Evolutionary conservation across 2,797 vertebrate species (phyloP), one percentile per base, ranked within the genome.

Genomic region (Adelosebastes latens): DNA sequence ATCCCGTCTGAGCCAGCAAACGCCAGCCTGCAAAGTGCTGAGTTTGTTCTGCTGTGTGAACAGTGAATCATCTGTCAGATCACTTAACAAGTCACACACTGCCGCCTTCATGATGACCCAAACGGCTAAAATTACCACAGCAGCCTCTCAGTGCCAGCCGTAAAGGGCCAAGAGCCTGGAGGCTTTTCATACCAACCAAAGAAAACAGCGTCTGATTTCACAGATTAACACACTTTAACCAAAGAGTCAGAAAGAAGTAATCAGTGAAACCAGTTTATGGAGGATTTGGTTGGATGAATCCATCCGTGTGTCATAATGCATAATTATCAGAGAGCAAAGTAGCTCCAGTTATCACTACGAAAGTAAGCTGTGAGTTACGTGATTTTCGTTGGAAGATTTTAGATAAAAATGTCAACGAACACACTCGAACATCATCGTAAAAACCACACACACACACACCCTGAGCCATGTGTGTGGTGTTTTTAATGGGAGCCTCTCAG

Each of bases 11-110:
- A 32, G 24, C 56, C n/a, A 24, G 59, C 22, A 60, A 61, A 77
- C 20, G 32, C 25, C 36, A 24, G 24, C 25, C 25, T 46, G 25
- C 11, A 67, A 42, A 72, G 73, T 77, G 77, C 75, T 66, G 82
- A 88, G 63, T 78, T 71, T 71, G 53, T 66, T 65, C 66, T 12
- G 27, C 72, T 68, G 34, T 71, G 66, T 59, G 25, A 83, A 55
- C 46, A 55, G n/a, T 85, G 80, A 85, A 82, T 87, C 81, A 83
- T 80, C 84, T 77, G 75, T 66, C 25, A 59, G 82, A 84, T 86
- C 81, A 56, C 77, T 76, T 78, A 71, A 76, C 62, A 75, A 80
- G 80, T 75, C 77, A 29, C 63, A 75, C 75, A 34, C 34, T 29
- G 16, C 46, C 61, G 83, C 70, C 56, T 70, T 34, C 64, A 65